Conservation (phyloP, 1,140 invertebrate genomes). For the Thaumatotibia leucotreta region DNA sequence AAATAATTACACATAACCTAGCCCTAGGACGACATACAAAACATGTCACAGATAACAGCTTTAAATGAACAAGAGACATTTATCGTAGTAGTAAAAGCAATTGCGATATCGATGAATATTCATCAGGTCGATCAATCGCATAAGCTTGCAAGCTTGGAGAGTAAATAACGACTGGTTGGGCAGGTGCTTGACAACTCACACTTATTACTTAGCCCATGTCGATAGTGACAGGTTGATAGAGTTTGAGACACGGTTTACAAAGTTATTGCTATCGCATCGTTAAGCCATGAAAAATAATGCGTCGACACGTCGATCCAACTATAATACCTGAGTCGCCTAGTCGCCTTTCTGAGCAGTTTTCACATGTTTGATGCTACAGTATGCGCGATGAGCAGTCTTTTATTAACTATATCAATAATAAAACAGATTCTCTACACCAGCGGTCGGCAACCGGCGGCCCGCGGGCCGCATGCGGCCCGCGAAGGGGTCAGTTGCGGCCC, state of each 20-base stretch:
- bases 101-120: constrained; percentile 7
- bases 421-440: too few relatives aligned
- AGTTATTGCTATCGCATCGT: neutral
- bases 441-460: too few relatives aligned
- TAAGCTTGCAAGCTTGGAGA: neutral
- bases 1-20: neutral
- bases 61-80: constrained; percentile 1
- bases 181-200: neutral
- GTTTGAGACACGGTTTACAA: neutral
- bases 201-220: neutral
- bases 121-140: neutral
- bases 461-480: too few relatives aligned
- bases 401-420: too few relatives aligned
- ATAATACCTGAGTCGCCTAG: too few relatives aligned
- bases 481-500: too few relatives aligned
- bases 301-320: too few relatives aligned
- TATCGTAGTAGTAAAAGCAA: constrained; percentile 1
- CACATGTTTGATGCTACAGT: too few relatives aligned
- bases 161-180: constrained; percentile 4
- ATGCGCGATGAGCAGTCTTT: too few relatives aligned
- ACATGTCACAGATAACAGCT: neutral
- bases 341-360: too few relatives aligned
- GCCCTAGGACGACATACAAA: neutral
- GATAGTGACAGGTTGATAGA: neutral
- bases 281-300: too few relatives aligned